Evolutionary conservation across 2,888 invertebrate genomes (phyloP).

Genomic region (Tetanocera ferruginea): DNA sequence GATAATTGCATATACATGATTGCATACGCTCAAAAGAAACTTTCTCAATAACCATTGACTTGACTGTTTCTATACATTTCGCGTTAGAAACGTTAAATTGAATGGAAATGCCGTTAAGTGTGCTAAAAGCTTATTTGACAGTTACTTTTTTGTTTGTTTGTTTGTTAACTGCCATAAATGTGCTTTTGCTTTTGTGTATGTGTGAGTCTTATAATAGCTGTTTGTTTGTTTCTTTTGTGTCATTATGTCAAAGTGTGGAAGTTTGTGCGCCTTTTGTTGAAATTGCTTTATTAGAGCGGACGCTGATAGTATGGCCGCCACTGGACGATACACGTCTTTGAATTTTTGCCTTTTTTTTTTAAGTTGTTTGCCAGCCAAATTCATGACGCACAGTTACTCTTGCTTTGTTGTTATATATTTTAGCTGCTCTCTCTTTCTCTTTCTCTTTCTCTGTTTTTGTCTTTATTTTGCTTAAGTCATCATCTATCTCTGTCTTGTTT

Average conservation of each 20-base stretch:
- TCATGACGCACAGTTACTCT: neutral
- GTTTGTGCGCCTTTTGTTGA: neutral
- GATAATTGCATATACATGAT: neutral
- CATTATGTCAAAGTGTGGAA: neutral
- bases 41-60: neutral
- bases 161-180: neutral
- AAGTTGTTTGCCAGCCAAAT: too few species aligned
- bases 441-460: slow-evolving; percentile 20
- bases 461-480: neutral
- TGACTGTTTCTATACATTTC: neutral
- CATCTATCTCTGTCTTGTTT: neutral
- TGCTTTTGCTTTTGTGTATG: neutral
- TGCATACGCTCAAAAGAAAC: neutral
- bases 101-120: slow-evolving; percentile 1
- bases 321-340: too few species aligned
- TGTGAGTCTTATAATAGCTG: neutral
- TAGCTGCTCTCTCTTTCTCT: neutral
- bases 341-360: too few species aligned
- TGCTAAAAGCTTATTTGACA: neutral
- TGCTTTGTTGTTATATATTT: neutral
- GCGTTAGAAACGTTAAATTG: neutral
- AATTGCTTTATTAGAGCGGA: neutral
- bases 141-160: neutral
- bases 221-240: neutral
- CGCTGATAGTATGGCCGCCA: neutral